Percentiles rank a stretch among this genome's conserved stretches.
Evolutionary conservation across 2,797 vertebrate genomes (phyloP).

Genomic region (Lagorchestes hirsutus): DNA sequence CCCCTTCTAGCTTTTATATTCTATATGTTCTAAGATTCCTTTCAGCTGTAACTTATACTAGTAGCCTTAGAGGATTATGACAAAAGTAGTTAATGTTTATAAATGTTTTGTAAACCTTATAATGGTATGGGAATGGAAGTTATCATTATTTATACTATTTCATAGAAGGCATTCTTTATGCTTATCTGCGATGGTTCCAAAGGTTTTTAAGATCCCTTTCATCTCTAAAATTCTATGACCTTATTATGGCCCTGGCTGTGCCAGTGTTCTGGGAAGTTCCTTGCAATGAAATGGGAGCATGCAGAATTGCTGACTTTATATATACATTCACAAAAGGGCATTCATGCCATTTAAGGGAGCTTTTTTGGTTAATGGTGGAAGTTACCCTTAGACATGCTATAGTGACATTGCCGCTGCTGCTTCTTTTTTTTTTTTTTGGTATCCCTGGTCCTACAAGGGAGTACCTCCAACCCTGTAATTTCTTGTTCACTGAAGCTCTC

Average conservation of each 20-base stretch:
- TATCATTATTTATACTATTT: not conserved
- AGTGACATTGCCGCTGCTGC: slow-evolving; percentile 79
- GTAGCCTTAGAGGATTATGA: not conserved
- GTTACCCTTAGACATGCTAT: slow-evolving; percentile 86
- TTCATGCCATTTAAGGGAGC: slow-evolving; percentile 84
- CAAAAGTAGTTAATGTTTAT: not conserved
- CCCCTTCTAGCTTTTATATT: not conserved
- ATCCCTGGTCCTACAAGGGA: slow-evolving; percentile 88
- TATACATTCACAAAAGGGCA: slow-evolving; percentile 83
- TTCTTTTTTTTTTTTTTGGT: slow-evolving; percentile 80
- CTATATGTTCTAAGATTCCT: not conserved
- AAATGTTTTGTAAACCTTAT: not conserved
- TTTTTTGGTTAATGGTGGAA: slow-evolving; percentile 78
- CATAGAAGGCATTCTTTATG: not conserved
- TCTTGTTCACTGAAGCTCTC: slow-evolving; percentile 93
- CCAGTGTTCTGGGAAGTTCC: slow-evolving; percentile 66
- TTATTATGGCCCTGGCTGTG: slow-evolving; percentile 67
- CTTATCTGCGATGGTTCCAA: not conserved
- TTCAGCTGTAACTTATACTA: not conserved
- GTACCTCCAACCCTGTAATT: slow-evolving; percentile 96
- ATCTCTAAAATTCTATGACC: not conserved
- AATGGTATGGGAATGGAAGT: not conserved
- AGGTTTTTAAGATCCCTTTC: not conserved
- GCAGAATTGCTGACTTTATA: slow-evolving; percentile 81
- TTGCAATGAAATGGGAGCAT: slow-evolving; percentile 79